Evolutionary conservation across 1,140 invertebrate genomes (phyloP).

Genomic region (Lethrus apterus): DNA sequence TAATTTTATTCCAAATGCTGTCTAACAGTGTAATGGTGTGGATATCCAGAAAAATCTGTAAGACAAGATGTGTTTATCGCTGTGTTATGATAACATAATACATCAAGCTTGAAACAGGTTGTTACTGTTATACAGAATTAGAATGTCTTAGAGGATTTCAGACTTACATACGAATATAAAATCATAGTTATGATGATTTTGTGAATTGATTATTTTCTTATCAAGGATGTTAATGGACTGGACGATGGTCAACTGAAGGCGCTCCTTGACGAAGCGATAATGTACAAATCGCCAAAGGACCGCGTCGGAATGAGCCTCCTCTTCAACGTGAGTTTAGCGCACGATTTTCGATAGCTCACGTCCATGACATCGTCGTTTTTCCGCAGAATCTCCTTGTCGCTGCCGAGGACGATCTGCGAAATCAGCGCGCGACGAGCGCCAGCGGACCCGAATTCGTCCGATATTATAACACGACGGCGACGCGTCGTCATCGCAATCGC

Average conservation of each 20-base stretch:
- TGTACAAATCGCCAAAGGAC: conserved; percentile 69
- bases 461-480: conserved; percentile 34
- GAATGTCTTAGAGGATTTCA: background rate
- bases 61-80: too few species aligned
- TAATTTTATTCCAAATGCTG: too few species aligned
- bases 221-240: conserved; percentile 40
- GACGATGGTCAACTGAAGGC: conserved; percentile 63
- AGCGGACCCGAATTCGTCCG: conserved; percentile 36
- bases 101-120: background rate
- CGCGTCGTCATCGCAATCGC: conserved; percentile 38
- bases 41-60: too few species aligned
- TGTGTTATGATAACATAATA: too few species aligned
- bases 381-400: conserved; percentile 50
- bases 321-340: conserved; percentile 53
- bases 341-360: background rate
- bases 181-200: conserved; percentile 16
- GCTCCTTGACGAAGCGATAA: conserved; percentile 66
- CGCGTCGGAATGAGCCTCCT: conserved; percentile 66
- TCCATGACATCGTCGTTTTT: conserved; percentile 7
- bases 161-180: background rate
- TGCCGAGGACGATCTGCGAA: conserved; percentile 51
- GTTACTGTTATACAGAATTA: background rate
- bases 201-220: conserved; percentile 34
- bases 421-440: conserved; percentile 33
- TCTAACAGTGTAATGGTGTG: too few species aligned